A percentile compares a stretch with the other conserved stretches of the same genome.
Conservation (phyloP, 2,113 vertebrate species). For the Misgurnus mizolepis region DNA sequence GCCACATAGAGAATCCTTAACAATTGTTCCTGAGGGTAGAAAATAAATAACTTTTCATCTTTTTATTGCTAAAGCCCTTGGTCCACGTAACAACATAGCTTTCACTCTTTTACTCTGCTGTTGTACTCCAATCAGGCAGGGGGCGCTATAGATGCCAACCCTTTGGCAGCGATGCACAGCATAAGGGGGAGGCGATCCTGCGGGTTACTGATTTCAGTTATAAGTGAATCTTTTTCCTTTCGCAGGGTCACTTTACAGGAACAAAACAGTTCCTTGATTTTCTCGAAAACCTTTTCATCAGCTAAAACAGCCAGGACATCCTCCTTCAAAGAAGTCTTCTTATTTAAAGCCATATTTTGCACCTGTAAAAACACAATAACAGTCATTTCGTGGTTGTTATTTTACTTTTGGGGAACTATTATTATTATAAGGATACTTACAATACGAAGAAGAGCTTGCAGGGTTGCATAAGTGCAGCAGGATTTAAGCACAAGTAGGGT, state of each 20-base stretch:
- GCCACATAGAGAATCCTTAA: neutral
- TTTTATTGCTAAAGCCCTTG: neutral
- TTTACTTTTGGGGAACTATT: too few species aligned
- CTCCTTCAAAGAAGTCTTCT: constrained; percentile 62
- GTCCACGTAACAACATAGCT: neutral
- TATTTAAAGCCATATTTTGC: constrained; percentile 60
- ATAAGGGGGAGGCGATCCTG: constrained; percentile 70
- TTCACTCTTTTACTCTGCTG: neutral
- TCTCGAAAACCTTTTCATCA: constrained; percentile 68
- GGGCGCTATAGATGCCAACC: constrained; percentile 72
- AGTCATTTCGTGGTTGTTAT: too few species aligned
- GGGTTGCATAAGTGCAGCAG: constrained; percentile 72
- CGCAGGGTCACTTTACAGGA: constrained; percentile 71
- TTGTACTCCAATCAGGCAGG: constrained; percentile 30
- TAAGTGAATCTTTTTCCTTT: constrained; percentile 69
- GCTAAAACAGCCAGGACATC: constrained; percentile 64
- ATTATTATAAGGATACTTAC: constrained; percentile 55
- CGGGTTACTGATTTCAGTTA: constrained; percentile 62
- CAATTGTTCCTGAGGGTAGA: too few species aligned
- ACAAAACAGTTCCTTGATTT: constrained; percentile 73
- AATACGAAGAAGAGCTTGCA: constrained; percentile 63
- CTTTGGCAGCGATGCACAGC: constrained; percentile 78
- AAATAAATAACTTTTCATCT: neutral
- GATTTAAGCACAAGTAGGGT: constrained; percentile 70
- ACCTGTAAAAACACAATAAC: constrained; percentile 69